Conservation (phyloP, 2,113 vertebrate species). For the Petrocephalus microphthalmus region DNA sequence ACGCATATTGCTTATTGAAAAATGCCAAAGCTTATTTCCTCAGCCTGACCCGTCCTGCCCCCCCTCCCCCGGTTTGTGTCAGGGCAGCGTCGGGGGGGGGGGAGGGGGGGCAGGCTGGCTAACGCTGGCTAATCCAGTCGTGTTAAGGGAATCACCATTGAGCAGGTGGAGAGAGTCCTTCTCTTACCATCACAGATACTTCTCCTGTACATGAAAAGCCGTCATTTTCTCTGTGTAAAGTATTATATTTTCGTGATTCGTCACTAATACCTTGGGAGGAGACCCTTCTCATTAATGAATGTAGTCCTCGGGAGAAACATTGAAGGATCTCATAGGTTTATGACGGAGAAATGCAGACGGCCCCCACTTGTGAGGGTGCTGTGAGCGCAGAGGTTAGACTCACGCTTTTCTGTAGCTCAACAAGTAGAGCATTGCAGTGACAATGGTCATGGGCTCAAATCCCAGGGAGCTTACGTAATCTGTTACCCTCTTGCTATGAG, state of each 20-base stretch:
- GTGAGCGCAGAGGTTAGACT: neutral
- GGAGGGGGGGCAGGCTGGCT: constrained; percentile 31
- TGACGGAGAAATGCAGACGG: neutral
- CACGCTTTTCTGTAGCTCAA: neutral
- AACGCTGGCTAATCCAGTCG: constrained; percentile 34
- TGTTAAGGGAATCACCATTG: neutral
- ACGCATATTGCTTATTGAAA: constrained; percentile 31
- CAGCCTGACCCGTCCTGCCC: neutral
- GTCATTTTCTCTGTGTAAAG: neutral
- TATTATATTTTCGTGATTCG: neutral
- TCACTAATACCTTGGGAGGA: neutral
- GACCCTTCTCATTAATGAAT: neutral
- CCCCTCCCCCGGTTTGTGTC: neutral
- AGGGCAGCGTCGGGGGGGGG: constrained; percentile 21
- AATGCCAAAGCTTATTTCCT: constrained; percentile 30
- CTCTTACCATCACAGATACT: neutral
- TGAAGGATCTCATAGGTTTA: neutral
- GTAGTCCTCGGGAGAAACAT: neutral
- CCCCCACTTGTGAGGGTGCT: neutral
- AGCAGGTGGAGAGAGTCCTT: neutral
- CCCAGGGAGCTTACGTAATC: neutral
- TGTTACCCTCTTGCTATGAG: neutral
- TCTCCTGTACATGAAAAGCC: neutral
- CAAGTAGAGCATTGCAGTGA: neutral
- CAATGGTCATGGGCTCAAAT: neutral